Base-by-base conservation (phyloP, 2,113 vertebrate genomes). In the Scytalopus superciliaris region DNA sequence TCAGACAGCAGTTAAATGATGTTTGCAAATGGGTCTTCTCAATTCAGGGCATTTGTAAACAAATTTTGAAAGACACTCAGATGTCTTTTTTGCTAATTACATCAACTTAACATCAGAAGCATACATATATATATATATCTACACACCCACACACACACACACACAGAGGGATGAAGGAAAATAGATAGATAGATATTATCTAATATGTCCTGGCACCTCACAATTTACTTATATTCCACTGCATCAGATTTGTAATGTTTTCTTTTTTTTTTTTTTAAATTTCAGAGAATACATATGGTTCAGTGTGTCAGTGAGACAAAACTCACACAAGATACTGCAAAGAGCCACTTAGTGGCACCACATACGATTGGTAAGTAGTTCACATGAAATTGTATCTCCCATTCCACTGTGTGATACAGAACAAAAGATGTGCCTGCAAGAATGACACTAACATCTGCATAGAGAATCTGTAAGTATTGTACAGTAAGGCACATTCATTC, bases 291-390 rank as follows among this genome's bases (percentile, higher is more conserved):
- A 64, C 14, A 22, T 68, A 82, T 81, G 88, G 68, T 87, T 87
- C 28, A 57, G 80, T 92, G 90, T 92, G 78, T 40, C 70, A 92
- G 87, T 11, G 27, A 84, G 57, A 87, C 72, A 89, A 94, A 91
- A 95, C 90, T 94, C 93, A 55, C 55, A 83, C 76, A 4, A 59
- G 88, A 75, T 50, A 66, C 85, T 91, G 96, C 78, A 94, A 75
- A 96, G 89, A 96, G 86, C 93, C 87, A 21, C 90, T 72, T 45
- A 59, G 68, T 35, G 12, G 49, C 40, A 70, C 88, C 21, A 62
- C 45, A 56, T 64, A 89, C 93, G 89, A 96, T 95, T 50, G 91
- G 94, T 37, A 94, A 84, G 92, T 93, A 97, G 95, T 90, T 96
- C 96, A 82, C 79, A 88, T 69, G 75, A 81, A 96, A 94, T 83